phyloP scores from a whole-genome alignment of 1,140 invertebrate species.

The Papilio dardanus region DNA sequence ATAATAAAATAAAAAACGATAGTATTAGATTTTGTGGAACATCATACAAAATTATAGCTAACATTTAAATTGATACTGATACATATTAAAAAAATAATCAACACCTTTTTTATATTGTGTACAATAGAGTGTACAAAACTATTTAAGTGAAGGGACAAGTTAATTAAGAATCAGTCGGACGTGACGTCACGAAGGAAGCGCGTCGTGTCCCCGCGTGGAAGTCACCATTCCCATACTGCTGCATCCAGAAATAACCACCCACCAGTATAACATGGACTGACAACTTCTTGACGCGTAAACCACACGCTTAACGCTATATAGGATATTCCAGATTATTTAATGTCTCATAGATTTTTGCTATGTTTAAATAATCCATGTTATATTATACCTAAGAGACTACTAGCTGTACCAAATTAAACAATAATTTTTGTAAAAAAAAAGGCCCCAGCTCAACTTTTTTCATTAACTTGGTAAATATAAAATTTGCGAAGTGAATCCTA shows the following conservation, averaged over 20 bases:
- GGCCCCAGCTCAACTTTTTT: no score
- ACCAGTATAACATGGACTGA: slow-evolving; percentile 41
- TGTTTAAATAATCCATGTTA: no score
- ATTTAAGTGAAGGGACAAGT: slow-evolving; percentile 15
- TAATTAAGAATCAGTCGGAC: slow-evolving; percentile 51
- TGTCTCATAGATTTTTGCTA: neutral
- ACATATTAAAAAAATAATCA: neutral
- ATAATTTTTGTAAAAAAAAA: no score
- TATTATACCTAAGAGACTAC: no score
- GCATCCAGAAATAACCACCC: slow-evolving; percentile 64
- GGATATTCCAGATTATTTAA: neutral
- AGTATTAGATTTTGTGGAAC: no score
- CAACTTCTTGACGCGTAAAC: neutral
- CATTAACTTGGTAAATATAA: no score
- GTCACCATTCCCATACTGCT: slow-evolving; percentile 70
- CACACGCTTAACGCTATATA: neutral
- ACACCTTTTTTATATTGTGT: neutral
- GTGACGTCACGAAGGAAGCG: slow-evolving; percentile 73
- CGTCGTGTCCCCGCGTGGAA: slow-evolving; percentile 67
- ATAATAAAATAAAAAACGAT: no score
- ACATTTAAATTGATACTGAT: neutral
- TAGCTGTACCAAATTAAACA: no score
- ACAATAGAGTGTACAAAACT: neutral
- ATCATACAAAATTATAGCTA: no score
- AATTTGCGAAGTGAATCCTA: no score